Base-by-base conservation (phyloP, 2,888 invertebrate genomes). In the Podabrus alpinus region DNA sequence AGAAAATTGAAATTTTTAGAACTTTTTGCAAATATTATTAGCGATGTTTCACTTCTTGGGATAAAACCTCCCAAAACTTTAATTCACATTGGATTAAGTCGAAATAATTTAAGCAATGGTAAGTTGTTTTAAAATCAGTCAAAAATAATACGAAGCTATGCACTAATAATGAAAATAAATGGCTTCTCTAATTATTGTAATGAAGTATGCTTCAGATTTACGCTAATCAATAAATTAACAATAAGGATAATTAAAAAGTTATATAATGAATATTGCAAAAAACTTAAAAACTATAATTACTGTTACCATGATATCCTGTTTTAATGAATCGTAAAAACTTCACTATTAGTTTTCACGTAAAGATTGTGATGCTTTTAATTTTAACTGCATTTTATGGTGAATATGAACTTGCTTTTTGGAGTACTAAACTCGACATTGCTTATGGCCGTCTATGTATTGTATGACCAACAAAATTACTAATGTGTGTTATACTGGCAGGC, bases 61-160 rank as follows among this genome's bases (percentile, higher is more conserved):
- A 83, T 69, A 76, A 76, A 85, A 86, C 76, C 79, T 2, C 90
- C 91, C 0, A 73, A 77, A 66, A 82, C 85, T 64, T 81, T 91
- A 66, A 75, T 88, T 3, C 89, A 90, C 80, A 83, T 91, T 68
- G 91, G 91, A 59, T 84, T 91, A 17, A 87, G 88, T 1, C 86
- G 88, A 77, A 91, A 91, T 83, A 83, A 88, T 60, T 71, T 88
- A 62, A 81, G 81, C 9, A 81, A 86, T 74, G 81, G 86, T 87
- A 82, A 83, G 85, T n/a, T 66, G 70, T 24, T 71, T 73, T 74
- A 11, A 21, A 59, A 15, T 59, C 13, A 45, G 45, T 45, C 11
- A 61, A 61, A 17, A 11, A 61, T 15, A 61, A 15, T 11, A 9
- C 60, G n/a, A 60, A 9, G 60, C 2, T 13, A 16, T n/a, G n/a